Conservation (phyloP, 1,140 invertebrate species). For the Drosophila aff. region DNA sequence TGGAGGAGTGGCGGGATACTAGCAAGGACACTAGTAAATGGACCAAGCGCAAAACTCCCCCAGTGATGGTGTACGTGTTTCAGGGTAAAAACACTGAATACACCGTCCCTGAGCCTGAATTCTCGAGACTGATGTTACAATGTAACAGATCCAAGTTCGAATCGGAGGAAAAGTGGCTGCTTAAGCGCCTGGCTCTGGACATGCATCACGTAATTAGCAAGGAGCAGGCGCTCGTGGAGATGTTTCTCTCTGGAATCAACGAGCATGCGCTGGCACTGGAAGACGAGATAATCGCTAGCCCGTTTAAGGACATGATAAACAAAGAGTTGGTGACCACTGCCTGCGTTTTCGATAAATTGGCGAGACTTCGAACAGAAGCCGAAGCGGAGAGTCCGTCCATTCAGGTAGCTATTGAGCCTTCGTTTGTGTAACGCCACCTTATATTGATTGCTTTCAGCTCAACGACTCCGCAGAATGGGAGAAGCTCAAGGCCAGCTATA, state of each 20-base stretch:
- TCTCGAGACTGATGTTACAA: conserved; percentile 18
- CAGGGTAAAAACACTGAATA: conserved; percentile 12
- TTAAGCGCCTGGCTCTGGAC: conserved; percentile 27
- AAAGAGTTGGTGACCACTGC: conserved; percentile 11
- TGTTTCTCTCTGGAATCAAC: conserved; percentile 46
- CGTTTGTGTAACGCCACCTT: neutral
- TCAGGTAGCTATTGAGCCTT: conserved; percentile 23
- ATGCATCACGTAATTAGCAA: conserved; percentile 55
- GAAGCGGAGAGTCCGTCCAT: conserved; percentile 8
- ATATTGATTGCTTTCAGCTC: conserved; percentile 8
- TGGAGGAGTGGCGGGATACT: conserved; percentile 65
- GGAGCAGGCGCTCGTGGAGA: conserved; percentile 40
- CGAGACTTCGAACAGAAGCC: conserved; percentile 6
- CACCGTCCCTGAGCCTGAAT: neutral
- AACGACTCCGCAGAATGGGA: conserved; percentile 24
- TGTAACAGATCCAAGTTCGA: neutral
- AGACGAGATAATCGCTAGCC: conserved; percentile 39
- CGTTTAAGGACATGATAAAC: conserved; percentile 15
- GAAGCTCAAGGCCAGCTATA: neutral
- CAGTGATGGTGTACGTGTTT: conserved; percentile 67
- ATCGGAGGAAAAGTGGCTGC: conserved; percentile 31
- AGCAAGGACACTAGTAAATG: conserved; percentile 22
- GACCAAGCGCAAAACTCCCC: conserved; percentile 28
- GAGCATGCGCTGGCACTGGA: conserved; percentile 60
- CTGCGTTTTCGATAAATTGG: conserved; percentile 41